Evolutionary conservation across 2,797 vertebrate genomes (phyloP).

Genomic region (Eospalax fontanierii): DNA sequence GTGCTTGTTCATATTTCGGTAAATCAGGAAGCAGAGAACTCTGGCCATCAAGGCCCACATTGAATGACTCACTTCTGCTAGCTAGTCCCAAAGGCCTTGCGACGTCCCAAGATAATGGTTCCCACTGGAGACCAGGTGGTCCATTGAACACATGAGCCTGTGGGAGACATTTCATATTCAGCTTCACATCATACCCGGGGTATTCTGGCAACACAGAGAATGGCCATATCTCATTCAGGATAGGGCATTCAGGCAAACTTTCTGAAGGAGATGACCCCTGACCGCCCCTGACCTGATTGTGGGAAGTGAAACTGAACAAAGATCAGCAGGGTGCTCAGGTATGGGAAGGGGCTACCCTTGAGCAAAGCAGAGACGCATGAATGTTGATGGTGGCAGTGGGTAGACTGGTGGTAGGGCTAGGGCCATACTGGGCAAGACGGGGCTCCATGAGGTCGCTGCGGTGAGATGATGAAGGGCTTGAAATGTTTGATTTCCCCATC

Average conservation of each 20-base stretch:
- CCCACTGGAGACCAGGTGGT: neutral
- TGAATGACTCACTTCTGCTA: neutral
- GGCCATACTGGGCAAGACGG: neutral
- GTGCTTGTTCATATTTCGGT: neutral
- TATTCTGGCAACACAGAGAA: neutral
- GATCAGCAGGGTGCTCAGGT: neutral
- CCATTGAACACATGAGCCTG: neutral
- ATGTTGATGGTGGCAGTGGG: too few relatives aligned
- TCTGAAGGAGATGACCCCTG: neutral
- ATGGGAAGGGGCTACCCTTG: neutral
- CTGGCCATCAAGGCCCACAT: neutral
- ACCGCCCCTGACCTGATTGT: neutral
- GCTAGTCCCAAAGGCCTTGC: neutral
- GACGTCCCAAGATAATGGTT: neutral
- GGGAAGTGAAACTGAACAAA: constrained; percentile 14
- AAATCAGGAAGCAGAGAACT: neutral
- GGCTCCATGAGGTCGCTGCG: neutral
- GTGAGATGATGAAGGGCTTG: neutral
- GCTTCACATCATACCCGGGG: neutral
- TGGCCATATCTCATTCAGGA: neutral
- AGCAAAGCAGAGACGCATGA: neutral
- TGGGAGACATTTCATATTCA: neutral
- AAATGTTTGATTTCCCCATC: constrained; percentile 2
- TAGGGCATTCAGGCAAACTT: neutral
- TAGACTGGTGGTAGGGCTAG: neutral